Conservation (phyloP, 2,113 vertebrate species). For the Stomatorhinus ivindoensis region DNA sequence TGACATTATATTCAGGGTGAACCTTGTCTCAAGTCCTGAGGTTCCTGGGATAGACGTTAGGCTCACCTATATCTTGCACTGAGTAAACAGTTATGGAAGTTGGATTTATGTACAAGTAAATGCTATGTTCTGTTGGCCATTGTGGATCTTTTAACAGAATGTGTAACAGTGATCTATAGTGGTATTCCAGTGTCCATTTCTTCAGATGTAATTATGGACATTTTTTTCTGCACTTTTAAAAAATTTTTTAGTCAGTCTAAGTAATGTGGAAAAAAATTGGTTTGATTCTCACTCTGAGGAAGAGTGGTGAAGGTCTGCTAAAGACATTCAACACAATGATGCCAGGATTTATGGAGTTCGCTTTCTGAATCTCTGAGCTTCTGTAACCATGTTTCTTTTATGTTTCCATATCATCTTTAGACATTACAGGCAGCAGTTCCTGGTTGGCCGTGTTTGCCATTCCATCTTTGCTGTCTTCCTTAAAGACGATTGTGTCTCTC, state of each 20-base stretch:
- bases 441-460: neutral
- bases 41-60: neutral
- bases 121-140: neutral
- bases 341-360: neutral
- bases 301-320: neutral
- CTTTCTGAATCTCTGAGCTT: neutral
- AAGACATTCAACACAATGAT: neutral
- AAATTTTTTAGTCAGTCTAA: neutral
- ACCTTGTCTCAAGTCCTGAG: neutral
- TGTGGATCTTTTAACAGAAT: neutral
- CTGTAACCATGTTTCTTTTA: neutral
- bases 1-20: neutral
- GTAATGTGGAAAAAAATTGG: neutral
- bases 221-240: neutral
- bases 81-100: neutral
- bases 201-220: neutral
- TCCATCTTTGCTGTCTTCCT: neutral
- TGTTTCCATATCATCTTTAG: neutral
- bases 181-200: neutral
- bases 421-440: neutral
- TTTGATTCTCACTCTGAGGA: neutral
- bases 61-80: neutral
- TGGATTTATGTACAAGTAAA: neutral
- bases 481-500: slow-evolving; percentile 3
- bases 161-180: neutral